Evolutionary conservation across 2,888 invertebrate genomes (phyloP), one percentile per base, ranked within the genome.

Genomic region (Dasypolia templi): DNA sequence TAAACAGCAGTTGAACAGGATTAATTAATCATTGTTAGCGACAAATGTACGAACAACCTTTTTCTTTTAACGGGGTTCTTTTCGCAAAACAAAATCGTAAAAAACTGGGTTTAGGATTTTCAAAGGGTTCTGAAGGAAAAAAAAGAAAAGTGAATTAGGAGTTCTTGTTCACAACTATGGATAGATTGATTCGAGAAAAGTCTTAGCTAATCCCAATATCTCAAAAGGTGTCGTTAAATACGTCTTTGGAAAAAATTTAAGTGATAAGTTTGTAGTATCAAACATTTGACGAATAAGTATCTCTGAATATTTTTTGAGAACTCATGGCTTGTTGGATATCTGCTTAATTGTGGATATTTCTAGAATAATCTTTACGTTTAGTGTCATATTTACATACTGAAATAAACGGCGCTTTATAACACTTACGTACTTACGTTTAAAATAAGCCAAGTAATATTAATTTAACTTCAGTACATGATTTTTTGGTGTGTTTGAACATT

Each of bases 21-120:
- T 72, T 79, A 53, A 79, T 75, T 79, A 61, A 79, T 75, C 44
- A 53, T 61, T 72, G 51, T 79, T 55, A 42, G 72, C 12, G n/a
- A 53, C 58, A 59, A 79, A 32, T 59, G 35, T 46, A 72, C 58
- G n/a, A 17, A 26, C 58, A 53, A 46, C 17, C 22, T 78, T 72
- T 78, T 51, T 39, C 5, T 44, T 59, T 59, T 46, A 44, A n/a
- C 29, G 29, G 17, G 9, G 5, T 12, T 46, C 3, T 29, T 29
- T 39, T 22, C 39, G 1, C 1, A 29, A 73, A 51, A 64, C 26
- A 46, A 61, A 61, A 14, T 11, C 22, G n/a, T 7, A 17, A 17
- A 29, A 66, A 42, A 32, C 35, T 35, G 35, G 35, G 4, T 35
- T 35, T 35, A 7, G 5, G 14, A 56, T 35, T 35, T 53, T 19